Evolutionary conservation across 2,888 invertebrate genomes (phyloP).

Genomic region (Parnassius glacialis): DNA sequence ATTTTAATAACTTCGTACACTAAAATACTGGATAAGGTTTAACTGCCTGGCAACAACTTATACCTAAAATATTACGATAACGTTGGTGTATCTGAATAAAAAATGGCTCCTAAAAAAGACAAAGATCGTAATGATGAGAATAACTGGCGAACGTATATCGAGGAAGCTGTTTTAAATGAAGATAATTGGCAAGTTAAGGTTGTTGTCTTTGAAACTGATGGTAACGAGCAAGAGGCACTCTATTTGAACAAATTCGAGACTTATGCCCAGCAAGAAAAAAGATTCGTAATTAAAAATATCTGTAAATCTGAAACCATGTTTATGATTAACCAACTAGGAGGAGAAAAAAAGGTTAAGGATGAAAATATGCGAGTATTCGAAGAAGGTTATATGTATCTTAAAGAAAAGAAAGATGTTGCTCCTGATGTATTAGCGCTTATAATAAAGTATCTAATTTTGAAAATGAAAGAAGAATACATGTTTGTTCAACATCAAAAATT

Average conservation of each 20-base stretch:
- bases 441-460: slow-evolving; percentile 67
- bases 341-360: slow-evolving; percentile 67
- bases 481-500: slow-evolving; percentile 62
- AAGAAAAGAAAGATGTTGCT: slow-evolving; percentile 67
- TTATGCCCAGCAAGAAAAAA: slow-evolving; percentile 61
- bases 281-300: slow-evolving; percentile 72
- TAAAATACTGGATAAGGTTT: too few species aligned
- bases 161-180: slow-evolving; percentile 55
- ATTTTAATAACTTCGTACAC: too few species aligned
- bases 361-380: slow-evolving; percentile 65
- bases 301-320: slow-evolving; percentile 72
- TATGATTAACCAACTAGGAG: slow-evolving; percentile 72
- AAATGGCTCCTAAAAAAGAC: slow-evolving; percentile 60
- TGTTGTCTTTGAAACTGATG: slow-evolving; percentile 63
- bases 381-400: slow-evolving; percentile 62
- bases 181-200: slow-evolving; percentile 62
- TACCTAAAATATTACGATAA: too few species aligned
- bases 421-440: slow-evolving; percentile 63
- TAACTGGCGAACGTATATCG: slow-evolving; percentile 56
- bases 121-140: slow-evolving; percentile 47
- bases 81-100: not conserved
- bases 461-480: slow-evolving; percentile 70
- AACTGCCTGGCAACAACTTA: too few species aligned
- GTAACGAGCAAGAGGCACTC: slow-evolving; percentile 64
- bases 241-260: slow-evolving; percentile 67